Evolutionary conservation across 2,888 invertebrate species (phyloP), one percentile per base, ranked within the genome.

Genomic region (Meiosimyza decipiens): DNA sequence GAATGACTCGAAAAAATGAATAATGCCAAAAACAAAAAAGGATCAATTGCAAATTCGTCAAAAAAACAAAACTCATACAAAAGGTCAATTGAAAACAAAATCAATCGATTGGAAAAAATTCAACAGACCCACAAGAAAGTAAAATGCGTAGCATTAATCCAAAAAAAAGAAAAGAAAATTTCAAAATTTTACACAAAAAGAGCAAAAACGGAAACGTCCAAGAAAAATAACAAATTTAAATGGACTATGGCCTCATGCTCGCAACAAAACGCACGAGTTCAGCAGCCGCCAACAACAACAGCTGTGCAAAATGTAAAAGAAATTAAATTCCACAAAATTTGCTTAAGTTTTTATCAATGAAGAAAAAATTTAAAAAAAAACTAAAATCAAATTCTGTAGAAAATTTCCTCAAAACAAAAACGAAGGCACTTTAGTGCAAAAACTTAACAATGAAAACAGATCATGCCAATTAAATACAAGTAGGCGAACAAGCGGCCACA

Each of bases 381-480:
- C 22, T 11, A 50, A 28, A 28, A 28, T 13, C 3, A 18, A 49
- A 49, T 64, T 64, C 62, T 22, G 28, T 18, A 18, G 64, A 64
- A 62, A 6, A 13, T 50, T 6, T 18, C 50, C 1, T 50, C 22
- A 22, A 7, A 51, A 50, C 18, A 50, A 11, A 49, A 49, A 64
- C n/a, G 18, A 51, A 64, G 51, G 64, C 47, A 62, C 60, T 62
- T 62, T 9, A 62, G 33, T 12, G 47, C 5, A 50, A 51, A 64
- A 51, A 28, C 6, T 2, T 9, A 40, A 40, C 40, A 65, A 65
- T 33, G 60, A 55, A 55, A 16, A 63, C 13, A 7, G 71, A 62
- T 60, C 54, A 64, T 62, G 71, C 60, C 55, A 74, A 69, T 16
- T 33, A 51, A 70, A 66, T 59, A 65, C 51, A 66, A 54, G 66